Percentiles rank a stretch among this genome's conserved stretches.
Evolutionary conservation across 2,888 invertebrate genomes (phyloP).

Genomic region (Microplitis deprimator): DNA sequence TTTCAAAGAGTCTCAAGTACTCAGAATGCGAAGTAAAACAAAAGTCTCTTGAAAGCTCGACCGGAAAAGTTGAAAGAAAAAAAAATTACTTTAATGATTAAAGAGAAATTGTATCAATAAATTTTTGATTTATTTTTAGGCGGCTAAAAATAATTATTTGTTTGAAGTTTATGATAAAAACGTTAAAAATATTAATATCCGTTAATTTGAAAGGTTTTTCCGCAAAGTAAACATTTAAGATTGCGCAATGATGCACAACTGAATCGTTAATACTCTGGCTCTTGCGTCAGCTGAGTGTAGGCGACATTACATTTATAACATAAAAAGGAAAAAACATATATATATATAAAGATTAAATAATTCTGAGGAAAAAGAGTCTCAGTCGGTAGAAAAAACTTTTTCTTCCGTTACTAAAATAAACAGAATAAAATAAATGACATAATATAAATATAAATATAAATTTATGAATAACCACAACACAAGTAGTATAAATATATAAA

Average conservation of each 20-base stretch:
- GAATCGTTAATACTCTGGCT: constrained; percentile 4
- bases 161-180: no score
- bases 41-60: no score
- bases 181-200: not conserved
- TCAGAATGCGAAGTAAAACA: no score
- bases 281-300: constrained; percentile 7
- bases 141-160: no score
- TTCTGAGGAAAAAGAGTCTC: not conserved
- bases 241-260: not conserved
- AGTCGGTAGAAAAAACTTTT: not conserved
- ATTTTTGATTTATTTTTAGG: no score
- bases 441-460: not conserved
- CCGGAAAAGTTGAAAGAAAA: no score
- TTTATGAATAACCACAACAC: not conserved
- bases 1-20: no score
- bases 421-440: not conserved
- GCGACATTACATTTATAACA: not conserved
- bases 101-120: no score
- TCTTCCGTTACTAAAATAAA: not conserved
- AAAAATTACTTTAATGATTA: no score
- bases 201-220: not conserved
- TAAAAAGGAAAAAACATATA: not conserved
- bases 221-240: constrained; percentile 20
- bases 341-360: not conserved
- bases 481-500: not conserved